Base-by-base conservation (phyloP, 2,797 vertebrate species). In the Pempheris klunzingeri region DNA sequence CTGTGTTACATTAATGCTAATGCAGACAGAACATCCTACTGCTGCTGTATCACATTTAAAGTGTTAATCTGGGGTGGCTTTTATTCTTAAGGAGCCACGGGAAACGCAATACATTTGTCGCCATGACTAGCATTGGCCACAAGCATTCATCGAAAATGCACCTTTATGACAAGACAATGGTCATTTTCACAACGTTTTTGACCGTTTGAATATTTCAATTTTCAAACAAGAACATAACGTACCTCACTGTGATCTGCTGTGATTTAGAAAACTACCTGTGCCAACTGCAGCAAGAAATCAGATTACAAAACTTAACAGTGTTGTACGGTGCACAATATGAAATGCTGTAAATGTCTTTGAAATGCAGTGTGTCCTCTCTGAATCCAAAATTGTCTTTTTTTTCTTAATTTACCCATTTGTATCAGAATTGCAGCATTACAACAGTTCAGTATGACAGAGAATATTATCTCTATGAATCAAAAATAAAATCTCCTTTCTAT, bases 381-480 rank as follows among this genome's bases (percentile, higher is more conserved):
- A 74, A 47, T 34, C 46, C 15, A n/a, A 70, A 65, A 34, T 53
- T 26, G 2, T 32, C 14, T 53, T 50, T 11, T n/a, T 68, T 80
- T 32, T 32, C 30, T 32, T 7, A 63, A 74, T 68, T 58, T 18
- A 30, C 30, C 6, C 10, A 26, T 47, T 80, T 78, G 65, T 50
- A 71, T 71, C 65, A 59, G 22, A 55, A 54, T 43, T 70, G 47
- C 28, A 71, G 46, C 49, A 73, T 58, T 41, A 34, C n/a, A 64
- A 34, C 18, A 61, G 7, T 4, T 53, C 18, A 2, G 36, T 68
- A 47, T 28, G 4, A 38, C 46, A 57, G 20, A 47, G 53, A 43
- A 71, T 72, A 52, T 68, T 32, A 46, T 65, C 34, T 59, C 9
- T 68, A 67, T 61, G 30, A 66, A 77, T 82, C 28, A 65, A 79